A percentile compares a stretch with the other conserved stretches of the same genome.
These are phyloP conservation scores for Tetramorium simillimum DNA, from an alignment of 1,140 invertebrate species.

Conservation along the genomic window DNA sequence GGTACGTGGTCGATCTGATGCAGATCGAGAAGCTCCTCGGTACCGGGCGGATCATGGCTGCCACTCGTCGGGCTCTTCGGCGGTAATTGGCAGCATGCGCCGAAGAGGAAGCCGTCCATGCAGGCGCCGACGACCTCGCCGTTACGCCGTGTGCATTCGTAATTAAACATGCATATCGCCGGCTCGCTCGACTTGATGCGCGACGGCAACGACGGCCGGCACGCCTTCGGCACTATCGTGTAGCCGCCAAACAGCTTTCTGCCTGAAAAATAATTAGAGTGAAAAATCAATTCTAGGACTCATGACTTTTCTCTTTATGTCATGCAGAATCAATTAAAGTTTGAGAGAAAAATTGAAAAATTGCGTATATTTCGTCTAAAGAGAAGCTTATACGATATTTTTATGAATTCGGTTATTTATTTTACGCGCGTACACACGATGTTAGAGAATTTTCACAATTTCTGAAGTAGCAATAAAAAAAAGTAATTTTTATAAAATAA, in stretches of 20 bases:
- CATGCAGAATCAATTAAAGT: not conserved
- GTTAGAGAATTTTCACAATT: not conserved
- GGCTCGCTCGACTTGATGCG: conserved; percentile 85
- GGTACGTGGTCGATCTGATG: conserved; percentile 82
- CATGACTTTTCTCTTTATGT: not conserved
- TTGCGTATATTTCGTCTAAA: not conserved
- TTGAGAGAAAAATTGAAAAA: not conserved
- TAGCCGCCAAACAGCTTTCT: conserved; percentile 94
- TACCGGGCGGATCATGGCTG: conserved; percentile 49
- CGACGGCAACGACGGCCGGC: conserved; percentile 86
- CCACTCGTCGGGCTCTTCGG: conserved; percentile 59
- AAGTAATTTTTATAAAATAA: conserved; percentile 6
- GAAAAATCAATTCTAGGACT: not conserved
- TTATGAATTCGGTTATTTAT: not conserved
- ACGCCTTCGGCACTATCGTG: conserved; percentile 92
- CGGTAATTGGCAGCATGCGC: conserved; percentile 93
- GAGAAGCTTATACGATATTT: not conserved
- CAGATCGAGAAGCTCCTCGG: conserved; percentile 61
- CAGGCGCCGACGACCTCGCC: conserved; percentile 95
- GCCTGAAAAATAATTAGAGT: conserved; percentile 83
- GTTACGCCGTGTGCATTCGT: conserved; percentile 92
- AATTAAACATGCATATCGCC: conserved; percentile 98
- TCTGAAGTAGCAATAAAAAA: not conserved
- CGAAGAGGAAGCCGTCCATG: conserved; percentile 96
- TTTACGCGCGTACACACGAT: not conserved